A percentile compares a stretch with the other conserved stretches of the same genome.
phyloP scores from a whole-genome alignment of 2,113 vertebrate species.

The Chitala chitala region DNA sequence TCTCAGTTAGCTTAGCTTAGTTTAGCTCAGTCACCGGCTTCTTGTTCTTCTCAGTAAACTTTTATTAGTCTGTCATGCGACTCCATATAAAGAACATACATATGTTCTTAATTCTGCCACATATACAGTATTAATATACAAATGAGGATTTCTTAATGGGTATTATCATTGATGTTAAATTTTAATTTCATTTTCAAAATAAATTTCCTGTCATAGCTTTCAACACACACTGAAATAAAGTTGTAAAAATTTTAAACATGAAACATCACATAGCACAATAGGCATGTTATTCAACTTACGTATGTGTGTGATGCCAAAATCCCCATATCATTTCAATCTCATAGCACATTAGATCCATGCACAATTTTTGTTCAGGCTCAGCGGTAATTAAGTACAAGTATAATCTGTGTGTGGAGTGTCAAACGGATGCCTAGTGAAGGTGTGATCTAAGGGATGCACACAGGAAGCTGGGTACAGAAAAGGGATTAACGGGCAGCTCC shows the following conservation, averaged over 20 bases:
- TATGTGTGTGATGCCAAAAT: neutral
- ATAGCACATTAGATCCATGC: neutral
- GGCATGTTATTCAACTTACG: neutral
- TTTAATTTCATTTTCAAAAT: too few species aligned
- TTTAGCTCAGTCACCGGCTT: too few species aligned
- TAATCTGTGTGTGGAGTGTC: slow-evolving; percentile 27
- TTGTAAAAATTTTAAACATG: neutral
- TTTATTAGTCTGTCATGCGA: too few species aligned
- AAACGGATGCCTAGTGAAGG: slow-evolving; percentile 5
- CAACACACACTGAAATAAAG: too few species aligned
- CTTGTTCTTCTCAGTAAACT: too few species aligned
- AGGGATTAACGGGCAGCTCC: slow-evolving; percentile 23
- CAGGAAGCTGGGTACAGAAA: slow-evolving; percentile 23
- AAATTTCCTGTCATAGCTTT: too few species aligned
- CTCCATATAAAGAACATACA: too few species aligned
- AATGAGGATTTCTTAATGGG: too few species aligned
- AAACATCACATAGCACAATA: neutral
- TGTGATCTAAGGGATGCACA: slow-evolving; percentile 36
- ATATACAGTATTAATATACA: too few species aligned
- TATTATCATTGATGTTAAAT: too few species aligned
- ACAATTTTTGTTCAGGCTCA: neutral
- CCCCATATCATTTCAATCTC: neutral
- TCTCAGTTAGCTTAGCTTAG: too few species aligned
- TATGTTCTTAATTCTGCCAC: too few species aligned
- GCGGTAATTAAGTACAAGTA: slow-evolving; percentile 10